Percentiles rank a stretch among this genome's conserved stretches.
Conservation (phyloP, 2,113 vertebrate species). For the Scomber colias region DNA sequence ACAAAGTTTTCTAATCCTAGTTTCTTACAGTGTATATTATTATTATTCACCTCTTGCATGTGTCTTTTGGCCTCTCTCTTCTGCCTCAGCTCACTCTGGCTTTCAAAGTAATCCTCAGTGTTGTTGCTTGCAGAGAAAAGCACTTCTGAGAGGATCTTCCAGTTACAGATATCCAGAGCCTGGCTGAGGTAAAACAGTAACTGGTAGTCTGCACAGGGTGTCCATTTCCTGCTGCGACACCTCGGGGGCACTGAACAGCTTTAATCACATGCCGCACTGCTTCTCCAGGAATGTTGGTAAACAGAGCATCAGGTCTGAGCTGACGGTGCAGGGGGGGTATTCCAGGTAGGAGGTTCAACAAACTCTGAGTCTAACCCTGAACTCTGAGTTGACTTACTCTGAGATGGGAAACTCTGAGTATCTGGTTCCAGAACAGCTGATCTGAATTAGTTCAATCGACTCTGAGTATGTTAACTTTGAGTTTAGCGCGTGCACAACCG, state of each 20-base stretch:
- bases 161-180: constrained; percentile 95
- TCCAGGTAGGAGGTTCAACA: no score
- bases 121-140: constrained; percentile 94
- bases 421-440: no score
- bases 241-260: constrained; percentile 88
- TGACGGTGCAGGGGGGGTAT: constrained; percentile 74
- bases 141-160: constrained; percentile 97
- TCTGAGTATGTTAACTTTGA: no score
- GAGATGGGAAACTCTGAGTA: no score
- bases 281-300: constrained; percentile 93
- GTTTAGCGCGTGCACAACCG: no score
- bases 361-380: no score
- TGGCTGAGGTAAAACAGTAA: constrained; percentile 96
- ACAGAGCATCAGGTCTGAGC: constrained; percentile 93
- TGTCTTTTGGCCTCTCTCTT: constrained; percentile 90
- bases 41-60: constrained; percentile 91
- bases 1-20: no score
- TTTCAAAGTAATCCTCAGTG: constrained; percentile 97
- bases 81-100: constrained; percentile 93
- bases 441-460: no score
- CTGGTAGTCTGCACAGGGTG: constrained; percentile 86
- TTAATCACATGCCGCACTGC: constrained; percentile 93
- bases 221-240: constrained; percentile 88
- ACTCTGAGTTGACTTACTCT: no score
- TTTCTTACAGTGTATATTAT: no score